phyloP scores from a whole-genome alignment of 2,797 vertebrate genomes.

The Coregonus sp. region DNA sequence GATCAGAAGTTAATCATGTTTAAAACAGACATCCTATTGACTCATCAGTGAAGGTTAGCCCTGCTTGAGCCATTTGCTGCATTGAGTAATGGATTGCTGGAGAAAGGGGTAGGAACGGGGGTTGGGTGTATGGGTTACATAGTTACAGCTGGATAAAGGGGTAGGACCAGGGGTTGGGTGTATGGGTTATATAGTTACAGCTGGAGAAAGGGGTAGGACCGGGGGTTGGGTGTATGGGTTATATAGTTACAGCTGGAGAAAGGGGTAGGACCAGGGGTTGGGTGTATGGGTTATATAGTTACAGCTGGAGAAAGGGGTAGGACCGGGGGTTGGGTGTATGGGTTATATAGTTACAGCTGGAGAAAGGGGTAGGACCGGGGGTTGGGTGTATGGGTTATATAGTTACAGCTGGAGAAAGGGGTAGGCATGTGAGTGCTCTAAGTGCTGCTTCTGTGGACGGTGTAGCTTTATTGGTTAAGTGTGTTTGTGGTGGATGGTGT shows the following conservation, averaged over 20 bases:
- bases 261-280: neutral
- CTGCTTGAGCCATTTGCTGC: conserved; percentile 50
- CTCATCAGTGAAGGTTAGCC: conserved; percentile 59
- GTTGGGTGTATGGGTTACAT: too few relatives aligned
- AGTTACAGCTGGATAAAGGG: too few relatives aligned
- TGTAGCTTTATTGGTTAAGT: neutral
- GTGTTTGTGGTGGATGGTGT: neutral
- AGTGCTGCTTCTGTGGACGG: neutral
- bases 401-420: too few relatives aligned
- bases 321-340: too few relatives aligned
- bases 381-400: neutral
- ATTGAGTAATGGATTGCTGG: neutral
- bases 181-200: too few relatives aligned
- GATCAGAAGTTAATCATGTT: conserved; percentile 31
- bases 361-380: too few relatives aligned
- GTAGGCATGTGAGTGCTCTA: neutral
- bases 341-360: too few relatives aligned
- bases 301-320: too few relatives aligned
- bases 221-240: neutral
- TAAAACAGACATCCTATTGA: conserved; percentile 50
- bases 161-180: too few relatives aligned
- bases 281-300: neutral
- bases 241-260: too few relatives aligned
- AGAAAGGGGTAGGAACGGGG: too few relatives aligned
- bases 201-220: too few relatives aligned